A percentile compares a stretch with the other conserved stretches of the same genome.
phyloP scores from a whole-genome alignment of 2,797 vertebrate genomes.

The Diplodus puntazzo region DNA sequence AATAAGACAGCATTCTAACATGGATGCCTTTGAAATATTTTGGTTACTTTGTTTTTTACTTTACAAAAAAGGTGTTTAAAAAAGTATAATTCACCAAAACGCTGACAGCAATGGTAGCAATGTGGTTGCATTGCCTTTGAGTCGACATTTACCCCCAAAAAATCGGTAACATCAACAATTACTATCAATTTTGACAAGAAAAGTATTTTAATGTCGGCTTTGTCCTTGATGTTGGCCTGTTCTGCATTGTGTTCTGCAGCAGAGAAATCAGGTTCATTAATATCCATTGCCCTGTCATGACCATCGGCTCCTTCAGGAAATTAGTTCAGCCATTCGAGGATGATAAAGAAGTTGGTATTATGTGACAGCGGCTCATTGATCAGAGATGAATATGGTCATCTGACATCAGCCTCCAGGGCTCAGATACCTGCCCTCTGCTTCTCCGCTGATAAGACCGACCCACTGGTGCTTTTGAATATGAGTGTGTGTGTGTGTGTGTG shows the following conservation, averaged over 20 bases:
- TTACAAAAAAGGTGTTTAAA: not conserved
- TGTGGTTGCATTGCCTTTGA: not conserved
- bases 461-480: slow-evolving; percentile 17
- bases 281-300: slow-evolving; percentile 30
- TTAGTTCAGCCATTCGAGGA: slow-evolving; percentile 35
- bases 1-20: not conserved
- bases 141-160: not conserved
- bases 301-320: slow-evolving; percentile 48
- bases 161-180: not conserved
- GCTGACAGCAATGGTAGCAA: not conserved
- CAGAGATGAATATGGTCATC: slow-evolving; percentile 53
- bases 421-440: slow-evolving; percentile 65
- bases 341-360: slow-evolving; percentile 44
- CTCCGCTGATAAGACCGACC: slow-evolving; percentile 68
- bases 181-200: not conserved
- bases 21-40: not conserved
- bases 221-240: not conserved
- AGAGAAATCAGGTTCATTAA: slow-evolving; percentile 42
- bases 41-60: not conserved
- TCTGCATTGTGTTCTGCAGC: not conserved
- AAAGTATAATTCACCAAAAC: not conserved
- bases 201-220: not conserved
- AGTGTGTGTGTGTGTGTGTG: slow-evolving; percentile 14
- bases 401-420: slow-evolving; percentile 55
- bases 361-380: slow-evolving; percentile 59